Evolutionary conservation across 2,797 vertebrate genomes (phyloP).

Genomic region (Crocodylus rhombifer): DNA sequence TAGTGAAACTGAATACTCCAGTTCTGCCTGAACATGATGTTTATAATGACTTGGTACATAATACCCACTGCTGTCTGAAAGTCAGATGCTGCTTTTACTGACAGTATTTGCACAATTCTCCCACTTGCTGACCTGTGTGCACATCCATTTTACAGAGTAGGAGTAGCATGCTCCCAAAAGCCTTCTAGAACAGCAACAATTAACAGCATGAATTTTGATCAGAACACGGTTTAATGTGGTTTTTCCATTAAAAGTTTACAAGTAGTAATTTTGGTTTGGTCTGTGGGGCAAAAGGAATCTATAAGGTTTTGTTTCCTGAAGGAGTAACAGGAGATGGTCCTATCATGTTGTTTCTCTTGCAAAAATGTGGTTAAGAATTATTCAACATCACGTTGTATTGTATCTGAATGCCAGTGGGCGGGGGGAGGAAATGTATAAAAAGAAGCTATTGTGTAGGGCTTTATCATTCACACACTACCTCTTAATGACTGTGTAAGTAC

Average conservation of each 20-base stretch:
- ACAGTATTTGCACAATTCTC: not conserved
- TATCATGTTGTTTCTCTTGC: not conserved
- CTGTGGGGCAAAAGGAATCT: accelerated
- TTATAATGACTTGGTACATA: not conserved
- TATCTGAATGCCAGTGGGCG: not conserved
- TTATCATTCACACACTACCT: not conserved
- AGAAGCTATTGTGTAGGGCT: not conserved
- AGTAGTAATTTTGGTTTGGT: not conserved
- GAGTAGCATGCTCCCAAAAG: not conserved
- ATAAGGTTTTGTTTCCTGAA: not conserved
- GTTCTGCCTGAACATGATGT: conserved; percentile 8
- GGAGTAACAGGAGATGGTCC: not conserved
- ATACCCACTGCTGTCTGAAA: not conserved
- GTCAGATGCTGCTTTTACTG: conserved; percentile 4
- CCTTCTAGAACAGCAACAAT: not conserved
- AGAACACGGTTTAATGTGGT: not conserved
- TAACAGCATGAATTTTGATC: too few species aligned
- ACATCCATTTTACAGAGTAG: not conserved
- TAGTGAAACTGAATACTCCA: not conserved
- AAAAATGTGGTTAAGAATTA: not conserved
- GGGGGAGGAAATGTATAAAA: not conserved
- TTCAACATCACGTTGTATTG: not conserved
- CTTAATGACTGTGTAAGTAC: accelerated
- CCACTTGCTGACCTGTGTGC: not conserved
- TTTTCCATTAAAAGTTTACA: not conserved